Evolutionary conservation across 2,888 invertebrate species (phyloP).

Genomic region (Brachyptera risi): DNA sequence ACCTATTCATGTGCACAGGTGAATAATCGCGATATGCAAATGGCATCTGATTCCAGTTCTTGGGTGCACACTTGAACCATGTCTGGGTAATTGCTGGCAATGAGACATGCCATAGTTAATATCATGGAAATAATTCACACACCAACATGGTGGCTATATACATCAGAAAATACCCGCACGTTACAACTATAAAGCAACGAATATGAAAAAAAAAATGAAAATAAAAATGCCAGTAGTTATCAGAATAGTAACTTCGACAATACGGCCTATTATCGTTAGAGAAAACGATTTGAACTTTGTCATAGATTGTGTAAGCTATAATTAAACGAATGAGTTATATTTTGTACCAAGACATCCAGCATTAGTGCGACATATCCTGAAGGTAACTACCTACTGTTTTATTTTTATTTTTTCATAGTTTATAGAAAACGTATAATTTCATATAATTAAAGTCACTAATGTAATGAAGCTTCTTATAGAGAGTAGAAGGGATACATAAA

Average conservation of each 20-base stretch:
- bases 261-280: neutral
- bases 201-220: slow-evolving; percentile 1
- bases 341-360: slow-evolving; percentile 23
- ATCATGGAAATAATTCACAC: slow-evolving; percentile 10
- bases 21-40: slow-evolving; percentile 3
- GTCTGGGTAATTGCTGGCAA: slow-evolving; percentile 9
- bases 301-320: slow-evolving; percentile 14
- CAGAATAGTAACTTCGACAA: neutral
- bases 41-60: slow-evolving; percentile 11
- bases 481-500: neutral
- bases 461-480: neutral
- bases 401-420: no score
- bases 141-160: neutral
- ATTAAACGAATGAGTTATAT: slow-evolving; percentile 25
- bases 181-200: slow-evolving; percentile 18
- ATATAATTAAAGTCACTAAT: slow-evolving; percentile 27
- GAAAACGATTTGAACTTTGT: slow-evolving; percentile 10
- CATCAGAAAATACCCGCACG: slow-evolving; percentile 15
- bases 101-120: slow-evolving; percentile 11
- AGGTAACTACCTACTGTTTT: slow-evolving; percentile 23
- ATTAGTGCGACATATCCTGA: slow-evolving; percentile 23
- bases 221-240: neutral
- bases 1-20: no score
- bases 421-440: slow-evolving; percentile 26
- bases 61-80: neutral